These are phyloP conservation scores for Melikaiella ostensackeni DNA, from an alignment of 2,888 invertebrate species.

Conservation along the genomic window DNA sequence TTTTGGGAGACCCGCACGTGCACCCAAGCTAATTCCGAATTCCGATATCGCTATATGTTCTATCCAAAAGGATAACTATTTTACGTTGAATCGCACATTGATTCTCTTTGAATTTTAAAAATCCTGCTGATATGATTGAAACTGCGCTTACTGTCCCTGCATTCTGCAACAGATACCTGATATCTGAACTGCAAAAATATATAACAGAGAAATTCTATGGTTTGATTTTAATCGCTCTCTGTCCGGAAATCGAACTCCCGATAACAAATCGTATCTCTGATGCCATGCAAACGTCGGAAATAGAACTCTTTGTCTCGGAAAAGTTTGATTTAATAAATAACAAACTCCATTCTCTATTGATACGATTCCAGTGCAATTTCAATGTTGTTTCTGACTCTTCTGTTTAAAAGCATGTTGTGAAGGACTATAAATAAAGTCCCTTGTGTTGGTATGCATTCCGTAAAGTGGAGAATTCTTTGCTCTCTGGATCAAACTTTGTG, in stretches of 20 bases:
- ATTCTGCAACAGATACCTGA: constrained; percentile 4
- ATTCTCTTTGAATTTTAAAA: constrained; percentile 3
- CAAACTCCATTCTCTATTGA: background rate
- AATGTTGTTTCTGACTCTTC: background rate
- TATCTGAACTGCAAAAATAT: constrained; percentile 1
- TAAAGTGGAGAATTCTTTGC: background rate
- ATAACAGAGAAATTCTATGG: constrained; percentile 13
- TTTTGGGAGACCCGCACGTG: background rate
- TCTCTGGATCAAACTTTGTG: constrained; percentile 4
- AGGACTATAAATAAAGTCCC: background rate
- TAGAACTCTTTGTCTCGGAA: constrained; percentile 23
- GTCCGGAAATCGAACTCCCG: constrained; percentile 19
- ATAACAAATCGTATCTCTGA: constrained; percentile 13
- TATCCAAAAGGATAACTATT: background rate
- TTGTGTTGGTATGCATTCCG: background rate
- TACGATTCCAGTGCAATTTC: background rate
- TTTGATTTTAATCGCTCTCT: constrained; percentile 1
- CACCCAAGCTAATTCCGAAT: background rate
- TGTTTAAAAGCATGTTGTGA: background rate
- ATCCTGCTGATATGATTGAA: constrained; percentile 3
- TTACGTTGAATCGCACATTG: background rate
- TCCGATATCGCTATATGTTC: background rate
- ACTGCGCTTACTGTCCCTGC: background rate
- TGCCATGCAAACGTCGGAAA: constrained; percentile 7
- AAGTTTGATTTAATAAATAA: constrained; percentile 18